Base-by-base conservation (phyloP, 2,113 vertebrate genomes). In the Anoura caudifer region DNA sequence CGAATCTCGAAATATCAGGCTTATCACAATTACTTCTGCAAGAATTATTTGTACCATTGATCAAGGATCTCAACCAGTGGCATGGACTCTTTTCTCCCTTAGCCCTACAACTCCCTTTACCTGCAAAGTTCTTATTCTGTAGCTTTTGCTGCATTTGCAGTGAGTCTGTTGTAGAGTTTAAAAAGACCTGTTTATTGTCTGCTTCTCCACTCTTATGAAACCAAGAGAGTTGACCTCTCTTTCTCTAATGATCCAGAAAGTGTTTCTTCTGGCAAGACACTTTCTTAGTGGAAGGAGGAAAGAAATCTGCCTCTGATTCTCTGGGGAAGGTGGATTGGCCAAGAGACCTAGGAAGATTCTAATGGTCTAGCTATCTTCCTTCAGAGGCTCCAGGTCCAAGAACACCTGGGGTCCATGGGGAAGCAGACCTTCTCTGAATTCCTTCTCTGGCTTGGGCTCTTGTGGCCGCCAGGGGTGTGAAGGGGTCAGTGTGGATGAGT, bases 141-240 rank as follows among this genome's bases (percentile, higher is more conserved):
- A 43, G 33, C 43, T 91, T 38, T 20, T 36, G 45, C 56, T 75
- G 16, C 52, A 36, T 36, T 73, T 47, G 5, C 9, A 50, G 19
- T 5, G 36, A 75, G 36, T 70, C 73, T 83, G 5, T 33, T 79
- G 1, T 14, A 75, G 45, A 88, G 33, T 45, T 89, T 77, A 38
- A 41, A 41, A 59, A 79, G 45, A 72, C 63, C 3, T 43, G 1
- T 72, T 67, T 28, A 56, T 80, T 52, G 8, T 85, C 88, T 96
- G 47, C n/a, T 80, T 91, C 86, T 95, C 79, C 84, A 24, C n/a
- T 38, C 38, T 80, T 65, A 41, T 47, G 45, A 91, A 92, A 92
- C 63, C 79, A 84, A 70, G 50, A 54, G 11, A 63, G 33, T 26
- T 94, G 28, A 52, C 47, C 65, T 92, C 31, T 28, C 50, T 73